These are phyloP conservation scores for Plecotus auritus DNA, from an alignment of 2,113 vertebrate genomes.

Conservation along the genomic window DNA sequence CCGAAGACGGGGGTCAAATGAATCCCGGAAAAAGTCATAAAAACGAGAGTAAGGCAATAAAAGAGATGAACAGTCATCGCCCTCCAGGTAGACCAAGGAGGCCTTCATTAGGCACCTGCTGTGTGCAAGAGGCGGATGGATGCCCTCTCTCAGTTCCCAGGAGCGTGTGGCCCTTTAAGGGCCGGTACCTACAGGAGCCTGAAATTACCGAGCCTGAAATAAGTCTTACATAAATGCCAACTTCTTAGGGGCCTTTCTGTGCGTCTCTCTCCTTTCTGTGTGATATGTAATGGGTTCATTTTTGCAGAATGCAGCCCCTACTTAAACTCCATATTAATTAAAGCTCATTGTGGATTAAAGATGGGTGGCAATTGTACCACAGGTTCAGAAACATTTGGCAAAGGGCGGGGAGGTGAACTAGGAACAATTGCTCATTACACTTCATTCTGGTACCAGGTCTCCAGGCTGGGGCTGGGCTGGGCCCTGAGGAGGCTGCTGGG, in stretches of 20 bases:
- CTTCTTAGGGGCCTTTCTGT: constrained; percentile 41
- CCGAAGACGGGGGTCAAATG: neutral
- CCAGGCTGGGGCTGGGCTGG: constrained; percentile 38
- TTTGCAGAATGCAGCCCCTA: constrained; percentile 34
- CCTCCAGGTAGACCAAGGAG: neutral
- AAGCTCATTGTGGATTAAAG: constrained; percentile 50
- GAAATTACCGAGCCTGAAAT: constrained; percentile 63
- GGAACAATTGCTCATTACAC: constrained; percentile 62
- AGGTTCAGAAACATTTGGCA: constrained; percentile 6
- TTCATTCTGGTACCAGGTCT: neutral
- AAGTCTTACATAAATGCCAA: constrained; percentile 56
- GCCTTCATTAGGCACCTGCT: neutral
- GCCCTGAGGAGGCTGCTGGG: neutral
- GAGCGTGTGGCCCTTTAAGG: constrained; percentile 40
- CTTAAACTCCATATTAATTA: constrained; percentile 66
- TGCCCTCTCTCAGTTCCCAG: neutral
- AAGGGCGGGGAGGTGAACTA: neutral
- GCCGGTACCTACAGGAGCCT: neutral
- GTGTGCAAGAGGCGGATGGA: neutral
- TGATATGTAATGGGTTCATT: constrained; percentile 49
- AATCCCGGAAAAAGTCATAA: neutral
- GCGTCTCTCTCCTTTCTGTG: neutral
- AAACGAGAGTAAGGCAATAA: neutral
- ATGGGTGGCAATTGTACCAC: constrained; percentile 53
- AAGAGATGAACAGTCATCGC: neutral